A percentile compares a stretch with the other conserved stretches of the same genome.
Conservation (phyloP, 2,113 vertebrate genomes). For the Ctenodactylus gundi region DNA sequence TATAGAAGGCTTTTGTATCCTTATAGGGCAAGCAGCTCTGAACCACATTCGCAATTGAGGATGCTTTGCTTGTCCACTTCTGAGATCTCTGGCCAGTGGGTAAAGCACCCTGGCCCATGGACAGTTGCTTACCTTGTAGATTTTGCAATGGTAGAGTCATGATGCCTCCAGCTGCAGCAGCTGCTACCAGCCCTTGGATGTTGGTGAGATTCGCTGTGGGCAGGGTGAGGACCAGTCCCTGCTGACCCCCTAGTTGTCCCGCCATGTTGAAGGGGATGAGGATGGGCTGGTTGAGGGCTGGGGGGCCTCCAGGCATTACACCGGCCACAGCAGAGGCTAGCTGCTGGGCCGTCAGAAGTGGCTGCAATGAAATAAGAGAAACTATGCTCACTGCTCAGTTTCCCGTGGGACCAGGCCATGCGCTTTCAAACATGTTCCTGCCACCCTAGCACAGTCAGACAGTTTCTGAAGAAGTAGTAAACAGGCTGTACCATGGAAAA, state of each 20-base stretch:
- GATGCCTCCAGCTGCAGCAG: constrained; percentile 97
- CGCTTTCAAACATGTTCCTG: not conserved
- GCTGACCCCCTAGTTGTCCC: constrained; percentile 96
- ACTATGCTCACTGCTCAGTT: not conserved
- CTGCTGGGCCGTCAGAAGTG: constrained; percentile 96
- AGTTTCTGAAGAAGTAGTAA: not conserved
- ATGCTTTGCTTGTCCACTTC: not conserved
- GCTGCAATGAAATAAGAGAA: constrained; percentile 86
- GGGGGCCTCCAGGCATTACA: constrained; percentile 94
- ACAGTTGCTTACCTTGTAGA: constrained; percentile 93
- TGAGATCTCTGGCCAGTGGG: not conserved
- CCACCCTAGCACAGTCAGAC: not conserved
- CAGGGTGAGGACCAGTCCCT: constrained; percentile 97
- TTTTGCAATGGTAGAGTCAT: constrained; percentile 99
- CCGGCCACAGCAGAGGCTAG: constrained; percentile 94
- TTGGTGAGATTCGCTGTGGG: constrained; percentile 95
- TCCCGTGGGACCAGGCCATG: not conserved
- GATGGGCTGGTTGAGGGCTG: constrained; percentile 96
- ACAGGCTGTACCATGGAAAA: not conserved
- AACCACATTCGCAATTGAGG: not conserved
- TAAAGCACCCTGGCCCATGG: not conserved
- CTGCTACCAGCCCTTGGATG: constrained; percentile 98
- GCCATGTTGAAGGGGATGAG: constrained; percentile 99
- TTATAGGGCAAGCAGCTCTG: not conserved
- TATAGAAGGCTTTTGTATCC: not conserved